Percentiles rank a stretch among this genome's conserved stretches.
These are phyloP conservation scores for Homalodisca vitripennis DNA, from an alignment of 1,140 invertebrate species.

Conservation along the genomic window DNA sequence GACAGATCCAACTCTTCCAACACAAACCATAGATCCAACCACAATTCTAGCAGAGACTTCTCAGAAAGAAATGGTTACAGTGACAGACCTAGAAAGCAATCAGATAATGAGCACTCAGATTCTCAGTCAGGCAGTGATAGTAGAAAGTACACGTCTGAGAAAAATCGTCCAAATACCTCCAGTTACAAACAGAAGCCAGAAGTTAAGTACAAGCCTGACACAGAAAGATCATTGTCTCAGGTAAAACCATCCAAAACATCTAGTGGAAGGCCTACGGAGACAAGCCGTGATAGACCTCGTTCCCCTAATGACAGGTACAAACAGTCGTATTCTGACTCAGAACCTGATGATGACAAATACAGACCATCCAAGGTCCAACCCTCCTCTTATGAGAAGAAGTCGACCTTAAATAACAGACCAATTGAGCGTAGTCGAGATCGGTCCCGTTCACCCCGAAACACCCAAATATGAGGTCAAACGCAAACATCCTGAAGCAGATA, in stretches of 20 bases:
- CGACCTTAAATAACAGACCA: neutral
- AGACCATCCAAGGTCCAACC: neutral
- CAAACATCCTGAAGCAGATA: neutral
- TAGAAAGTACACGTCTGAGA: neutral
- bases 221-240: neutral
- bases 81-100: neutral
- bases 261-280: neutral
- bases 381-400: neutral
- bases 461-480: neutral
- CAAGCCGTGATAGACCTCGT: neutral
- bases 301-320: neutral
- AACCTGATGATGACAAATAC: slow-evolving; percentile 9
- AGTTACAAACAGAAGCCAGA: slow-evolving; percentile 2
- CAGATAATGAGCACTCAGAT: neutral
- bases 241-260: neutral
- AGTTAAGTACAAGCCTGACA: neutral
- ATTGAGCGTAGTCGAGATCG: neutral
- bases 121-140: slow-evolving; percentile 17
- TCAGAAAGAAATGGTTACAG: neutral
- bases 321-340: neutral
- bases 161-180: neutral
- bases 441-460: neutral
- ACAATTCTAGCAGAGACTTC: neutral
- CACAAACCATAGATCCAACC: neutral
- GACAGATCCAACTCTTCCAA: neutral